phyloP scores from a whole-genome alignment of 1,140 invertebrate species.

The Microplitis demolitor region DNA sequence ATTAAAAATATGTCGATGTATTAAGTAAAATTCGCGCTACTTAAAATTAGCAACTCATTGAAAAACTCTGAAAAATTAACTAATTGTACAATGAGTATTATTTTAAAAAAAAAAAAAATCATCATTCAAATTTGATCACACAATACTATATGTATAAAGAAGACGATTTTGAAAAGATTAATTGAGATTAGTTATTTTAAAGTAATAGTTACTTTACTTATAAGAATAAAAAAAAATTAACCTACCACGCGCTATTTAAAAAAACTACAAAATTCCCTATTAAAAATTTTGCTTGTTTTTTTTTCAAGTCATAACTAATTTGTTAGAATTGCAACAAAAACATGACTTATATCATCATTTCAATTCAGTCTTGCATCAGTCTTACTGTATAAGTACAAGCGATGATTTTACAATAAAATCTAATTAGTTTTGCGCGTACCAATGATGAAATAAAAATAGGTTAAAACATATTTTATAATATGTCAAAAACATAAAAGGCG shows the following conservation, averaged over 20 bases:
- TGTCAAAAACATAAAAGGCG: not conserved
- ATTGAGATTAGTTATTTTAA: no score
- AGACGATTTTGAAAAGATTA: no score
- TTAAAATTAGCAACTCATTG: no score
- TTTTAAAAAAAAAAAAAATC: no score
- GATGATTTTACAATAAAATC: not conserved
- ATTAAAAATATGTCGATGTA: no score
- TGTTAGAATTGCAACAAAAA: not conserved
- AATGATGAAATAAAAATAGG: not conserved
- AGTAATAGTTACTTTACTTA: no score
- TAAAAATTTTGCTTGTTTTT: not conserved
- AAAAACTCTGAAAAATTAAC: no score
- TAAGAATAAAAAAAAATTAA: not conserved
- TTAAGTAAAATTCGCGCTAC: no score
- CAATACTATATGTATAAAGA: no score
- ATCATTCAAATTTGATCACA: no score
- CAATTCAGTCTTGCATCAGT: conserved; percentile 1
- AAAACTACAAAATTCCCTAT: not conserved
- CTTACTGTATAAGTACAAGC: not conserved
- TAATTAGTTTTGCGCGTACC: not conserved
- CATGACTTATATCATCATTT: not conserved
- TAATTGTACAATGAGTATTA: no score
- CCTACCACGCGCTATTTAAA: not conserved
- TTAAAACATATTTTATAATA: not conserved
- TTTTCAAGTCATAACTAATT: not conserved